Percentiles rank a stretch among this genome's conserved stretches.
Evolutionary conservation across 2,797 vertebrate genomes (phyloP).

Genomic region (Eurystomus glaucurus): DNA sequence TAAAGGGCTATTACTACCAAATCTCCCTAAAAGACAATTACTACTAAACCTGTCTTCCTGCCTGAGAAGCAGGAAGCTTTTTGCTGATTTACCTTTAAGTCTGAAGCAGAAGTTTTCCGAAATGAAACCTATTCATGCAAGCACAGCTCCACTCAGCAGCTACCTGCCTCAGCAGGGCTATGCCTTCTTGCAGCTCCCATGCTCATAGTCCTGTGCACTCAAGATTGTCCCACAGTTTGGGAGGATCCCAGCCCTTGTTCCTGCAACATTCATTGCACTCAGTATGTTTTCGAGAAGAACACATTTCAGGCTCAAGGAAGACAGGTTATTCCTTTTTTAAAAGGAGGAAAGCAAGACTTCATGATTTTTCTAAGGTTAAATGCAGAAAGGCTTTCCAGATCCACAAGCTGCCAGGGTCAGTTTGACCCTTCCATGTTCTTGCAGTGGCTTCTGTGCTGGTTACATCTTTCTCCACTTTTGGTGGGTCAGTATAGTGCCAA

Average conservation of each 20-base stretch:
- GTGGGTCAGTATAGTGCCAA: neutral
- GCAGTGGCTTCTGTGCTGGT: neutral
- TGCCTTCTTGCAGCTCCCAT: neutral
- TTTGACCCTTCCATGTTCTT: neutral
- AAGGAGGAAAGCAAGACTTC: neutral
- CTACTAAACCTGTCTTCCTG: neutral
- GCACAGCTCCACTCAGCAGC: neutral
- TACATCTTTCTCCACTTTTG: neutral
- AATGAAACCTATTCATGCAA: neutral
- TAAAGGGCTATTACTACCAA: neutral
- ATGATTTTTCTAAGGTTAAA: neutral
- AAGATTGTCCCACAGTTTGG: fast-evolving
- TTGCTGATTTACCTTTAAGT: neutral
- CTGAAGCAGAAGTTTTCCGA: neutral
- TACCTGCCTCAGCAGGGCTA: neutral
- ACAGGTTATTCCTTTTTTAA: neutral
- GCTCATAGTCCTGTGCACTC: neutral
- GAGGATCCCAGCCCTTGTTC: fast-evolving
- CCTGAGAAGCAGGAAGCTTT: neutral
- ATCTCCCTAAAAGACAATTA: neutral
- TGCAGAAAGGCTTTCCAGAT: neutral
- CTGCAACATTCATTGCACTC: fast-evolving
- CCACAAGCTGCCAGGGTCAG: neutral
- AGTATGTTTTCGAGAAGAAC: neutral
- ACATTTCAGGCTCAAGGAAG: neutral